phyloP scores from a whole-genome alignment of 2,113 vertebrate genomes.

The Anarrhichthys ocellatus region DNA sequence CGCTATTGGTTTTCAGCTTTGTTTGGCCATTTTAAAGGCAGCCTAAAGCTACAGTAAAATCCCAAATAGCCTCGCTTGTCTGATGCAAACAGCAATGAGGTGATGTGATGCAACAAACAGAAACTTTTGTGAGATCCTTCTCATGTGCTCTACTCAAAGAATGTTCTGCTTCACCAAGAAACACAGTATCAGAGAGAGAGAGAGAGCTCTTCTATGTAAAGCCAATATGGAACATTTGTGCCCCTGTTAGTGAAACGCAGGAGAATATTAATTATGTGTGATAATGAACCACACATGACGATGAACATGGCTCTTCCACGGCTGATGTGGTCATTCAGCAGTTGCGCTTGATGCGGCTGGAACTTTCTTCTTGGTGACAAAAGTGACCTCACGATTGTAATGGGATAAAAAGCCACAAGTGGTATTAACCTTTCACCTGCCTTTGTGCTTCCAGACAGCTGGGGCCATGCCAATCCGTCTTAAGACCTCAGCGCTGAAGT shows the following conservation, averaged over 20 bases:
- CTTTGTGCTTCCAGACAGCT: constrained; percentile 6
- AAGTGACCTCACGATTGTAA: not conserved
- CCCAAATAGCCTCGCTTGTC: constrained; percentile 35
- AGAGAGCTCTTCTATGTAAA: constrained; percentile 20
- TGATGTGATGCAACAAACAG: constrained; percentile 57
- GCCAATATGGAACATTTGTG: not conserved
- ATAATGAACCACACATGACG: not conserved
- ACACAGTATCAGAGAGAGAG: not conserved
- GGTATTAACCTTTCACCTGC: not conserved
- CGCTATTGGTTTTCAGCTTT: constrained; percentile 26
- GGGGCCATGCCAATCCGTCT: not conserved
- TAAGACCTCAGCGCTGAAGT: not conserved
- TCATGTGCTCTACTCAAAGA: constrained; percentile 15
- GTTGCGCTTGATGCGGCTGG: not conserved
- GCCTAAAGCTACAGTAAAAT: constrained; percentile 27
- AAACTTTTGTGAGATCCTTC: constrained; percentile 26
- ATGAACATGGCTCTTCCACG: not conserved
- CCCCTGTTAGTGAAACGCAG: not conserved
- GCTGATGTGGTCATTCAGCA: not conserved
- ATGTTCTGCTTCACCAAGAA: constrained; percentile 14
- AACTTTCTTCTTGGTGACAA: not conserved
- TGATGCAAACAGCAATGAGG: constrained; percentile 47
- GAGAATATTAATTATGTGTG: not conserved
- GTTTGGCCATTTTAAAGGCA: constrained; percentile 36
- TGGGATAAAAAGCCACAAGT: constrained; percentile 1